A percentile compares a stretch with the other conserved stretches of the same genome.
phyloP scores from a whole-genome alignment of 53 echinoderm and acorn worm genomes.

The Stichopus horrens region DNA sequence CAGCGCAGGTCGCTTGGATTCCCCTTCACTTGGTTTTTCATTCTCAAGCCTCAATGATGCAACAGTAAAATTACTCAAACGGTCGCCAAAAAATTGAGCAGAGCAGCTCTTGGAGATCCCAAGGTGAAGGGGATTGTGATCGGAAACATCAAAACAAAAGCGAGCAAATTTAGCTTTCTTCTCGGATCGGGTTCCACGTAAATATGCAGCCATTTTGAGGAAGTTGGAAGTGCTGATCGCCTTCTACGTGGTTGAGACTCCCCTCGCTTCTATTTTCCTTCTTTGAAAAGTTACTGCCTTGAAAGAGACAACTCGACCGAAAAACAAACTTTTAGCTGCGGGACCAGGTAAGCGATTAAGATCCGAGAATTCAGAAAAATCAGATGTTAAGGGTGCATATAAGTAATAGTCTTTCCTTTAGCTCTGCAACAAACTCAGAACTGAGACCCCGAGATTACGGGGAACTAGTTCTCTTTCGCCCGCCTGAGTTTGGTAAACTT shows the following conservation, averaged over 20 bases:
- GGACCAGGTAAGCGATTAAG: not conserved
- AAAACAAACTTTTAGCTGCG: not conserved
- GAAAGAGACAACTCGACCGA: not conserved
- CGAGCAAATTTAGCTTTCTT: constrained; percentile 85
- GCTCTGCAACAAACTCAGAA: not conserved
- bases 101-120: constrained; percentile 86
- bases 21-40: constrained; percentile 51
- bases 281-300: not conserved
- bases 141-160: constrained; percentile 78
- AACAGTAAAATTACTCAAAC: constrained; percentile 74
- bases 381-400: not conserved
- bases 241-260: not conserved
- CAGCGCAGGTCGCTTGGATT: constrained; percentile 58
- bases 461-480: too few species aligned
- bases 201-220: constrained; percentile 22
- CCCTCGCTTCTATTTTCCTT: not conserved
- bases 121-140: constrained; percentile 81
- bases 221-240: not conserved
- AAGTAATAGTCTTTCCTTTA: not conserved
- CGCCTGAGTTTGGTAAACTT: too few species aligned
- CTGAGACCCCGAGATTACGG: too few species aligned
- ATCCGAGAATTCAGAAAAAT: not conserved
- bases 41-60: constrained; percentile 73
- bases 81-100: constrained; percentile 77
- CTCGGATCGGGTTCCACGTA: constrained; percentile 38